phyloP scores from a whole-genome alignment of 35 echinoderm and acorn worm species.

The Apostichopus parvimensis region DNA sequence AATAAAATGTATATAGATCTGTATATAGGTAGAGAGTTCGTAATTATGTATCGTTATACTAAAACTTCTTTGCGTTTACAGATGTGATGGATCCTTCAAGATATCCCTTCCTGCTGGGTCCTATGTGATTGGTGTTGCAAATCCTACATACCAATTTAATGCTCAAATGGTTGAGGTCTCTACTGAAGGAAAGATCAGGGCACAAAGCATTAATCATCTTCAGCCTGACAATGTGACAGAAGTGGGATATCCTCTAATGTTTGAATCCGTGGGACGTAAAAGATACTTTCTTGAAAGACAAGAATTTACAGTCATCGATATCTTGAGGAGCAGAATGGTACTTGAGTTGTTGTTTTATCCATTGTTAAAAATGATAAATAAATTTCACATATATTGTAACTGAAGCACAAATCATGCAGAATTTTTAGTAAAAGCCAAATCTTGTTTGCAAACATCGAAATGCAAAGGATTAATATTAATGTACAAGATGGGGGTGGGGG shows the following conservation, averaged over 20 bases:
- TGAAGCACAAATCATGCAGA: too few species aligned
- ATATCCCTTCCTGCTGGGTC: neutral
- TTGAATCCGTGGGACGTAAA: neutral
- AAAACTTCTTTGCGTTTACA: neutral
- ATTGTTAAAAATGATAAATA: too few species aligned
- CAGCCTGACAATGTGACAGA: neutral
- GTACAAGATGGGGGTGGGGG: too few species aligned
- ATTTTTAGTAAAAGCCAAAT: too few species aligned
- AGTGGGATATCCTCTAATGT: neutral
- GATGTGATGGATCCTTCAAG: neutral
- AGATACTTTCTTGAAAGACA: neutral
- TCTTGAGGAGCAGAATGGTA: constrained; percentile 6
- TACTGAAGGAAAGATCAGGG: neutral
- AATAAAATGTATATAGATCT: too few species aligned
- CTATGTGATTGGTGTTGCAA: neutral
- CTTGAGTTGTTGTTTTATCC: neutral
- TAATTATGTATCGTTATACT: too few species aligned
- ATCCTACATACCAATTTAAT: neutral
- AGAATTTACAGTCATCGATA: neutral
- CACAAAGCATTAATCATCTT: neutral
- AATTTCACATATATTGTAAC: too few species aligned
- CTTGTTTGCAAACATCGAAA: too few species aligned
- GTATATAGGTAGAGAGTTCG: too few species aligned
- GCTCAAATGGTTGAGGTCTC: neutral
- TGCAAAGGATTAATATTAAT: too few species aligned